phyloP scores from a whole-genome alignment of 2,888 invertebrate genomes.

The Linyphia triangularis region DNA sequence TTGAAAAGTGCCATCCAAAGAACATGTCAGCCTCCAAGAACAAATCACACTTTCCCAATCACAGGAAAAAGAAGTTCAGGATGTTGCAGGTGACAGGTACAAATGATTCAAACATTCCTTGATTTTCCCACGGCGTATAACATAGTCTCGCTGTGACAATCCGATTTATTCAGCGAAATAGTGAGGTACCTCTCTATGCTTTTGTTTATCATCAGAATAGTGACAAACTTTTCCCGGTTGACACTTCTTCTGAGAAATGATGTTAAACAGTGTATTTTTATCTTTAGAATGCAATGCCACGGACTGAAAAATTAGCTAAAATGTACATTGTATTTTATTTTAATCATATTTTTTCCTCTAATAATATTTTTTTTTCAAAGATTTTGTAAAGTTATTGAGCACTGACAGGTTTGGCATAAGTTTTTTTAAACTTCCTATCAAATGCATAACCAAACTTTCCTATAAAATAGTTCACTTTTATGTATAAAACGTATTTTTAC shows the following conservation, averaged over 20 bases:
- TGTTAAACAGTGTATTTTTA: neutral
- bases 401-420: no score
- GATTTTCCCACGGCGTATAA: constrained; percentile 42
- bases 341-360: no score
- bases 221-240: neutral
- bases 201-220: neutral
- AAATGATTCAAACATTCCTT: constrained; percentile 38
- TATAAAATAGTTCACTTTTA: no score
- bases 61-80: neutral
- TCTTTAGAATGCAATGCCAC: neutral
- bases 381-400: no score
- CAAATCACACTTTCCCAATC: constrained; percentile 13
- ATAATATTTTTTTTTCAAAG: no score
- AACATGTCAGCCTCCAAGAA: constrained; percentile 16
- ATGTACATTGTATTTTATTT: no score
- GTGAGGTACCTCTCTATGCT: neutral
- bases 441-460: no score
- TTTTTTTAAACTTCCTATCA: no score
- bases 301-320: no score
- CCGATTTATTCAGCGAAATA: constrained; percentile 36
- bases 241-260: neutral
- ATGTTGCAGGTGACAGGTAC: constrained; percentile 44
- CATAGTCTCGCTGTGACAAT: constrained; percentile 36
- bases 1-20: constrained; percentile 15
- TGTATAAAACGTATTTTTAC: no score